Evolutionary conservation across 2,888 invertebrate species (phyloP).

Genomic region (Tryphoninae sp.): DNA sequence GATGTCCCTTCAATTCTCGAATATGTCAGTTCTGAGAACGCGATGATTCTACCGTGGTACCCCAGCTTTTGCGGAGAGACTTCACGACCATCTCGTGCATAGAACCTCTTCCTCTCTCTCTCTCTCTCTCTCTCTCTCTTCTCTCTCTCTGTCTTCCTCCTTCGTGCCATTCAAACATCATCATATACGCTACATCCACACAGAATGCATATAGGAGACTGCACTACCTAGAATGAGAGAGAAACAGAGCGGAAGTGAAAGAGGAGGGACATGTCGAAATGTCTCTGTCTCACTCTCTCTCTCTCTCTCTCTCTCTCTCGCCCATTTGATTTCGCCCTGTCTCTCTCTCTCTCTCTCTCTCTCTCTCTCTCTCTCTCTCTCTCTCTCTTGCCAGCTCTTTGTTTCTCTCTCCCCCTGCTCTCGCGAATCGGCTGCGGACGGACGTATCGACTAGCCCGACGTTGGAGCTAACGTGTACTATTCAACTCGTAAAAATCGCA

Average conservation of each 20-base stretch:
- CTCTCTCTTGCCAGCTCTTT: background rate
- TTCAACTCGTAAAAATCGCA: constrained; percentile 52
- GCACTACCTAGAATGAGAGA: constrained; percentile 15
- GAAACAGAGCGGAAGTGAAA: constrained; percentile 21
- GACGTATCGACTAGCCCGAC: constrained; percentile 54
- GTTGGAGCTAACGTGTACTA: constrained; percentile 17
- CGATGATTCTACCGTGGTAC: constrained; percentile 39
- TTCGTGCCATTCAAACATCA: constrained; percentile 17
- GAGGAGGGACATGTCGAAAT: constrained; percentile 23
- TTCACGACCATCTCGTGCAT: constrained; percentile 2
- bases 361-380: constrained; percentile 7
- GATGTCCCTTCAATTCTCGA: constrained; percentile 50
- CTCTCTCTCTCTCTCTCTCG: constrained; percentile 5
- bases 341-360: background rate
- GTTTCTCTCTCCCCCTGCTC: constrained; percentile 17
- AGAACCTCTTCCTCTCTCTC: background rate
- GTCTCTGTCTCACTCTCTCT: background rate
- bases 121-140: background rate
- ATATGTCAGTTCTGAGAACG: constrained; percentile 56
- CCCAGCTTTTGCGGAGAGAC: constrained; percentile 29
- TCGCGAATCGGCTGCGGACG: constrained; percentile 36
- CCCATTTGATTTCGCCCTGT: too few relatives aligned
- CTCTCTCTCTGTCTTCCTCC: background rate
- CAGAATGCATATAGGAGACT: constrained; percentile 18
- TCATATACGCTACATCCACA: background rate